Conservation (phyloP, 2,888 invertebrate species). For the Diogma glabrata region DNA sequence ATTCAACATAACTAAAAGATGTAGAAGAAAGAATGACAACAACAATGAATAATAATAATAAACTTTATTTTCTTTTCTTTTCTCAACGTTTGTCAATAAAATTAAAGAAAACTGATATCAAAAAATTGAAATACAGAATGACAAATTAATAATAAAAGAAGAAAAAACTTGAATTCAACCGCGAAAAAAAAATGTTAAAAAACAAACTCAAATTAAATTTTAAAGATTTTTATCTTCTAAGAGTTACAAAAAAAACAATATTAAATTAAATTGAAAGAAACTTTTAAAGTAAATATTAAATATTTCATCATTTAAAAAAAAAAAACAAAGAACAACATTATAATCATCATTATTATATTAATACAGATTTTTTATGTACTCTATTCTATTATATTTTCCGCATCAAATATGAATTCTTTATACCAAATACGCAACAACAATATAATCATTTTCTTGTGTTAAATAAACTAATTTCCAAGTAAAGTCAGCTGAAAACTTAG, state of each 20-base stretch:
- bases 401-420: conserved; percentile 8
- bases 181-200: neutral
- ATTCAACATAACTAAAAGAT: too few relatives aligned
- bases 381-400: too few relatives aligned
- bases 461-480: conserved; percentile 12
- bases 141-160: conserved; percentile 7
- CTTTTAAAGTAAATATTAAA: conserved; percentile 2
- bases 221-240: conserved; percentile 8
- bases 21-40: too few relatives aligned
- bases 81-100: too few relatives aligned
- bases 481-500: conserved; percentile 13
- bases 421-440: conserved; percentile 4
- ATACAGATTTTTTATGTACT: too few relatives aligned
- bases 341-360: too few relatives aligned
- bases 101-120: too few relatives aligned
- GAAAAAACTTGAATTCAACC: neutral
- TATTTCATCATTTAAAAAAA: neutral
- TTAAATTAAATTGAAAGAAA: conserved; percentile 6
- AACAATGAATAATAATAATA: too few relatives aligned
- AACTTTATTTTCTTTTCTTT: too few relatives aligned
- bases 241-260: conserved; percentile 1
- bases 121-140: conserved; percentile 7
- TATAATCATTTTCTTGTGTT: neutral
- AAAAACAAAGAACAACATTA: conserved; percentile 6
- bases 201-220: neutral